Evolutionary conservation across 1,140 invertebrate species (phyloP).

Genomic region (Mercenaria mercenaria): DNA sequence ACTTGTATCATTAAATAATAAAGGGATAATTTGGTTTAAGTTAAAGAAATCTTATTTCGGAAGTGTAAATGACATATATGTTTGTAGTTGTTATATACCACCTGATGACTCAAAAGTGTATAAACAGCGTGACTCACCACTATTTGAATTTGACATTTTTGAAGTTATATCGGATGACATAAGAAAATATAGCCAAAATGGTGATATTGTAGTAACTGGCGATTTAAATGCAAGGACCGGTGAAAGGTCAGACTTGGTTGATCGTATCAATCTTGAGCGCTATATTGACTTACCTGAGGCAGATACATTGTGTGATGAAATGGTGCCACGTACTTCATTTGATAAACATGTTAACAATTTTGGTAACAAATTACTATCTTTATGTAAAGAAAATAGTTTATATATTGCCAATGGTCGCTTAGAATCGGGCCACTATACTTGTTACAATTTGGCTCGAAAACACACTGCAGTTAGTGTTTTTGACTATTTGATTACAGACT

Average conservation of each 20-base stretch:
- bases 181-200: not conserved
- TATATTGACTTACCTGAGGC: conserved; percentile 21
- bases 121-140: not conserved
- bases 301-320: not conserved
- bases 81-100: conserved; percentile 27
- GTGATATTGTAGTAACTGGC: not conserved
- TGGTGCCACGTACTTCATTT: not conserved
- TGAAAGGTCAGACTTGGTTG: not conserved
- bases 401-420: conserved; percentile 30
- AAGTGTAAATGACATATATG: not conserved
- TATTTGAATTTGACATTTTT: conserved; percentile 22
- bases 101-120: conserved; percentile 5
- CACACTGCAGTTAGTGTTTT: not conserved
- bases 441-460: conserved; percentile 1
- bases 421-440: conserved; percentile 11
- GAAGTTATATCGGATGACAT: conserved; percentile 17
- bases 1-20: not conserved
- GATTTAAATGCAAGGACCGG: conserved; percentile 29
- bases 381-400: conserved; percentile 26
- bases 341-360: conserved; percentile 11
- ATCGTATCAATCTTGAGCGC: conserved; percentile 4
- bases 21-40: conserved; percentile 17
- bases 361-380: conserved; percentile 7
- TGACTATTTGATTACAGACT: conserved; percentile 9
- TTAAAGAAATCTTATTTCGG: not conserved